A percentile compares a stretch with the other conserved stretches of the same genome.
phyloP scores from a whole-genome alignment of 92 coral and sea anemone species.

The Epizoanthus rinbou region DNA sequence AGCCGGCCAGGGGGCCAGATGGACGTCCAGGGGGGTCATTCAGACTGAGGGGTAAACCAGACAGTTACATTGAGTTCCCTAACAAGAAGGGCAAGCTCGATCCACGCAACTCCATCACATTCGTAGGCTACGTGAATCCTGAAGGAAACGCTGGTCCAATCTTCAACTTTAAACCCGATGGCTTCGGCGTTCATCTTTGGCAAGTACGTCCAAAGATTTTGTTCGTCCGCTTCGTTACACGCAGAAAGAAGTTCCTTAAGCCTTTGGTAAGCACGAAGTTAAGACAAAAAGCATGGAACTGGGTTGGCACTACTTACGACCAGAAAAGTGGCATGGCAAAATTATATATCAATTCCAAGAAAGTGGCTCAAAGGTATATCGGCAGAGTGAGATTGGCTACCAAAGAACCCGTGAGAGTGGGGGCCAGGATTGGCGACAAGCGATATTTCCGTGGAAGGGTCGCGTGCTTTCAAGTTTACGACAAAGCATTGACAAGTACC shows the following conservation, averaged over 20 bases:
- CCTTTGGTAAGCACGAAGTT: slow-evolving; percentile 59
- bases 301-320: slow-evolving; percentile 75
- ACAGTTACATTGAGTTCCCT: slow-evolving; percentile 79
- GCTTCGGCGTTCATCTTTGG: slow-evolving; percentile 90
- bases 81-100: slow-evolving; percentile 62
- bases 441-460: slow-evolving; percentile 86
- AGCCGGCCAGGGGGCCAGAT: slow-evolving; percentile 60
- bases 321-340: slow-evolving; percentile 70
- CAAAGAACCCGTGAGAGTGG: slow-evolving; percentile 76
- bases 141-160: slow-evolving; percentile 70
- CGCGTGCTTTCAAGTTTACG: slow-evolving; percentile 81
- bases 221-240: slow-evolving; percentile 71
- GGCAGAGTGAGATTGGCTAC: slow-evolving; percentile 76
- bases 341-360: slow-evolving; percentile 61
- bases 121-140: slow-evolving; percentile 68
- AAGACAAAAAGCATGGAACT: slow-evolving; percentile 76
- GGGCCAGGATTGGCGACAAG: slow-evolving; percentile 69
- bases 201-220: slow-evolving; percentile 70
- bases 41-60: slow-evolving; percentile 66
- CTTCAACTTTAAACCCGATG: slow-evolving; percentile 80
- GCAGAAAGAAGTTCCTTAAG: slow-evolving; percentile 44
- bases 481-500: slow-evolving; percentile 48
- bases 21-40: slow-evolving; percentile 66
- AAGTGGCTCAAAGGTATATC: slow-evolving; percentile 60
- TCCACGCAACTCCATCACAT: slow-evolving; percentile 64